Base-by-base conservation (phyloP, 2,888 invertebrate genomes). In the Leptura quadrifasciata region DNA sequence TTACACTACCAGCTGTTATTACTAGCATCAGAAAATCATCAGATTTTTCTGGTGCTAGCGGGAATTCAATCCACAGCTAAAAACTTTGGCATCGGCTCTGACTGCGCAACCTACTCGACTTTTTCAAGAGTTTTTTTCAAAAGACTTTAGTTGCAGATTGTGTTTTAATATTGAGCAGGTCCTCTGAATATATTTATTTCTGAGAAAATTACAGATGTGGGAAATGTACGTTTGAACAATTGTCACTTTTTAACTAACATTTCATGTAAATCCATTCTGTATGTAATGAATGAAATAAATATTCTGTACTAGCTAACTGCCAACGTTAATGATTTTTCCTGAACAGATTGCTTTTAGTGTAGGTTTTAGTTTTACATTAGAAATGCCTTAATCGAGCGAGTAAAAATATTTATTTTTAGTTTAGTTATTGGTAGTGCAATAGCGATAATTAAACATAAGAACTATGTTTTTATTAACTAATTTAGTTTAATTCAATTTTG, bases 371-470 rank as follows among this genome's bases (percentile, higher is more conserved):
- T 80, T 70, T 77, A 78, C 79, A 78, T 79, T 82, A 83, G 81
- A 77, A 78, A 81, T 79, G 80, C 81, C 81, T 81, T 80, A 81
- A 75, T n/a, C 79, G 79, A 81, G 77, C 80, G 77, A 80, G 71
- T 76, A 55, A 77, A 82, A 68, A 80, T 81, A 81, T 80, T 81
- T 83, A 83, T 82, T 79, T 81, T 79, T 83, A 83, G 81, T 79
- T 76, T 83, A 83, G 80, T 81, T 80, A 76, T 79, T 79, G 79
- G 76, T 83, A 83, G 81, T 83, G 82, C 82, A 83, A 81, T 83
- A 81, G 81, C 76, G 27, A 68, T 74, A 76, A 70, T 31, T 69
- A 69, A 69, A 39, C 27, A 65, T 76, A 64, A 61, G 63, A 55
- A 60, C 61, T 72, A 58, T 71, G 60, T 72, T 71, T 70, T 70